Evolutionary conservation across 1,140 invertebrate species (phyloP).

Genomic region (Metopolophium dirhodum): DNA sequence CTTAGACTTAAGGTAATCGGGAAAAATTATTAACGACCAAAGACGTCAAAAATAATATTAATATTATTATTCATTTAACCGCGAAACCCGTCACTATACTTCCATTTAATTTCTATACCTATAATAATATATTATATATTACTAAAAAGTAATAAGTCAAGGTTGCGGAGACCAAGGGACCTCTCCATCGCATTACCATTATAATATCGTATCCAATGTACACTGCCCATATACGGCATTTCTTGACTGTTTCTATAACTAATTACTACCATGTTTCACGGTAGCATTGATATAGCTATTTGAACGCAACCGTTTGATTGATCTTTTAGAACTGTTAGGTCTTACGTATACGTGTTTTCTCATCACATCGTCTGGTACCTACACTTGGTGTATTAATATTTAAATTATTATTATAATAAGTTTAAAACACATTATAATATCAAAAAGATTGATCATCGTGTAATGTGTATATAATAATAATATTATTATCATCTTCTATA

Average conservation of each 20-base stretch:
- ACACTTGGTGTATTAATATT: background rate
- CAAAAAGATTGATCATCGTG: background rate
- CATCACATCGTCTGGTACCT: background rate
- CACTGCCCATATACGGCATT: background rate
- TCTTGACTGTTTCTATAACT: background rate
- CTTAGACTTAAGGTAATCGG: background rate
- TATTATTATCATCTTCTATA: background rate
- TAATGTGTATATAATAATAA: no score
- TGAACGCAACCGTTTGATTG: no score
- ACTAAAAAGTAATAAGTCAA: background rate
- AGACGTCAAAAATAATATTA: background rate
- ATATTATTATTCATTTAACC: background rate
- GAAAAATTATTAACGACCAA: conserved; percentile 12
- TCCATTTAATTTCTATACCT: background rate
- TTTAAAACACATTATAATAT: background rate
- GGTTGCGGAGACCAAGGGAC: background rate
- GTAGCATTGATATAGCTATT: background rate
- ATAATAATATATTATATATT: background rate
- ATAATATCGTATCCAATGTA: background rate
- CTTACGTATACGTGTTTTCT: background rate
- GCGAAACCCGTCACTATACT: background rate
- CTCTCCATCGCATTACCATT: background rate
- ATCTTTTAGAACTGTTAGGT: no score
- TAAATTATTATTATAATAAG: background rate
- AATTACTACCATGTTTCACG: background rate